A percentile compares a stretch with the other conserved stretches of the same genome.
Conservation (phyloP, 2,113 vertebrate genomes). For the Equus przewalskii region DNA sequence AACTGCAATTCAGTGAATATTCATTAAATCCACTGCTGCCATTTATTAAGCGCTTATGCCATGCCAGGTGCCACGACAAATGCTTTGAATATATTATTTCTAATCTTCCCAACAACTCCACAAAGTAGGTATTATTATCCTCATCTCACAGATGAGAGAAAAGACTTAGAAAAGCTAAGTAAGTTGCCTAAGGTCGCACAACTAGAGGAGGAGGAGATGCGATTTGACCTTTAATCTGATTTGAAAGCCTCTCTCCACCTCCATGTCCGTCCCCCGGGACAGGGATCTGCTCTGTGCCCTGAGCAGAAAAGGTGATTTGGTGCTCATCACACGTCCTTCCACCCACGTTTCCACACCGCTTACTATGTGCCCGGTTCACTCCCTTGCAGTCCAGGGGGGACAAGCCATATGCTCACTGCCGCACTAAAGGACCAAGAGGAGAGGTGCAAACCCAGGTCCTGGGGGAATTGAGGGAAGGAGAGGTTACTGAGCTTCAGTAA, state of each 20-base stretch:
- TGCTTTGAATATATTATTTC: slow-evolving; percentile 54
- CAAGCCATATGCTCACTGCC: background rate
- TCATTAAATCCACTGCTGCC: slow-evolving; percentile 39
- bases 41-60: slow-evolving; percentile 30
- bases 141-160: background rate
- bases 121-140: background rate
- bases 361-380: background rate
- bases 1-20: slow-evolving; percentile 32
- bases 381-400: background rate
- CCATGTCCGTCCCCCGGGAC: background rate
- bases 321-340: background rate
- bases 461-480: background rate
- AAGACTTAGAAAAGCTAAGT: slow-evolving; percentile 6
- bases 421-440: background rate
- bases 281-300: background rate
- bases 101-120: background rate
- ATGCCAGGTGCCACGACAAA: slow-evolving; percentile 57
- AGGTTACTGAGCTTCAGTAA: background rate
- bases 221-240: slow-evolving; percentile 5
- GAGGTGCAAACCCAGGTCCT: background rate
- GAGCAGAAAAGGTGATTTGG: background rate
- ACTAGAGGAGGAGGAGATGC: background rate
- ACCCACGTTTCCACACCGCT: background rate
- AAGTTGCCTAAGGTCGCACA: background rate
- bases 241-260: background rate